Percentiles rank a stretch among this genome's conserved stretches.
Evolutionary conservation across 2,113 vertebrate genomes (phyloP).

Genomic region (Noctilio leporinus): DNA sequence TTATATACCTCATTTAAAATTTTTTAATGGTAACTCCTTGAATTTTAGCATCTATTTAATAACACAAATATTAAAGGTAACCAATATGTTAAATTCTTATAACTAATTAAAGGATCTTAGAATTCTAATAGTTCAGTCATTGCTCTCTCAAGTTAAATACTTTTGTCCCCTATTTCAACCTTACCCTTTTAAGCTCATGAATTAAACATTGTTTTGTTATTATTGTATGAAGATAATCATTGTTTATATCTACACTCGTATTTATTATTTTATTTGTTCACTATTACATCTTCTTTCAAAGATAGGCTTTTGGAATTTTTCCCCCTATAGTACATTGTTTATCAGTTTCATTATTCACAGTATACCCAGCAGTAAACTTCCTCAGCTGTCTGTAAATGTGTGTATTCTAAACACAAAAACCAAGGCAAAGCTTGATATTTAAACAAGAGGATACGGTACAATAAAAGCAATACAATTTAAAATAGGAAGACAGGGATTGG

Average conservation of each 20-base stretch:
- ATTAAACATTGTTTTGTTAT: conserved; percentile 1
- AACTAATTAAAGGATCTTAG: conserved; percentile 1
- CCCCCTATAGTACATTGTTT: neutral
- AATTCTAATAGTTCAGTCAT: neutral
- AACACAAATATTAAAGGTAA: neutral
- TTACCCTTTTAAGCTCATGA: neutral
- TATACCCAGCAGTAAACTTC: neutral
- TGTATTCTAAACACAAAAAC: conserved; percentile 37
- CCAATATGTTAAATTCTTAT: neutral
- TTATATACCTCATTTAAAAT: neutral
- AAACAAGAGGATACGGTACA: conserved; percentile 50
- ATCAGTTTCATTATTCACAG: neutral
- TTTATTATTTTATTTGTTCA: neutral
- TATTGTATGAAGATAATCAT: neutral
- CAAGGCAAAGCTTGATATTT: conserved; percentile 36
- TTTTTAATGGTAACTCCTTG: neutral
- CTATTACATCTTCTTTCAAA: neutral
- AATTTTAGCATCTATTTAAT: neutral
- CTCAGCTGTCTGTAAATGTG: neutral
- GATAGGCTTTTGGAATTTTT: neutral
- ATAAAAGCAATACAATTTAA: conserved; percentile 51
- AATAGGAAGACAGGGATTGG: conserved; percentile 24
- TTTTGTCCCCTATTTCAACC: neutral
- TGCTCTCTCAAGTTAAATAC: neutral
- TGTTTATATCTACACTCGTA: neutral